Conservation (phyloP, 1,140 invertebrate genomes). For the Drosophila auraria region DNA sequence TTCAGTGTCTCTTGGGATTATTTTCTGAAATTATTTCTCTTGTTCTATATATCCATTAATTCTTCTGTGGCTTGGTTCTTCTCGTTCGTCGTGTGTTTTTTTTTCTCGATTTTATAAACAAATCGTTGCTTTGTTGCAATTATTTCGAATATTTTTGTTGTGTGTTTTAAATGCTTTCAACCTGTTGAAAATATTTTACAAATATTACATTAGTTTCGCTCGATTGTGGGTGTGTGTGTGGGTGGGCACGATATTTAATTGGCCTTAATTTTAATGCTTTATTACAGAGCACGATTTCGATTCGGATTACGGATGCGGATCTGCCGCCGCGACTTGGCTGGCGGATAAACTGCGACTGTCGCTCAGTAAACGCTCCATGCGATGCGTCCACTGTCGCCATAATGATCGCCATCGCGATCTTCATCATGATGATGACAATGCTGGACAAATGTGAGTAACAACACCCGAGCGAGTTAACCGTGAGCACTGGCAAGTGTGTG, state of each 20-base stretch:
- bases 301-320: slow-evolving; percentile 22
- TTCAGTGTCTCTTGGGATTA: slow-evolving; percentile 1
- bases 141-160: slow-evolving; percentile 39
- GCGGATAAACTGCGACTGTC: slow-evolving; percentile 71
- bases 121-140: slow-evolving; percentile 61
- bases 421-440: slow-evolving; percentile 29
- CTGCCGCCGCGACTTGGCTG: slow-evolving; percentile 47
- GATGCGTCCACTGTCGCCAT: slow-evolving; percentile 28
- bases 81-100: slow-evolving; percentile 12
- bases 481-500: slow-evolving; percentile 7
- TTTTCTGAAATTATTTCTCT: slow-evolving; percentile 14
- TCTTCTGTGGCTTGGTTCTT: neutral
- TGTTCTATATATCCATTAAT: slow-evolving; percentile 8
- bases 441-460: slow-evolving; percentile 73
- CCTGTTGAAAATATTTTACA: slow-evolving; percentile 68
- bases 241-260: slow-evolving; percentile 28
- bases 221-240: slow-evolving; percentile 1
- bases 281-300: slow-evolving; percentile 1
- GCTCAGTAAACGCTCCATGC: slow-evolving; percentile 46
- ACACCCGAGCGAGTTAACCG: slow-evolving; percentile 12
- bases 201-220: slow-evolving; percentile 37
- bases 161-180: slow-evolving; percentile 54
- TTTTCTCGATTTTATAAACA: slow-evolving; percentile 70
- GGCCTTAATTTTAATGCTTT: slow-evolving; percentile 17
- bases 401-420: slow-evolving; percentile 14